Base-by-base conservation (phyloP, 2,113 vertebrate species). In the Nothobranchius furzeri region DNA sequence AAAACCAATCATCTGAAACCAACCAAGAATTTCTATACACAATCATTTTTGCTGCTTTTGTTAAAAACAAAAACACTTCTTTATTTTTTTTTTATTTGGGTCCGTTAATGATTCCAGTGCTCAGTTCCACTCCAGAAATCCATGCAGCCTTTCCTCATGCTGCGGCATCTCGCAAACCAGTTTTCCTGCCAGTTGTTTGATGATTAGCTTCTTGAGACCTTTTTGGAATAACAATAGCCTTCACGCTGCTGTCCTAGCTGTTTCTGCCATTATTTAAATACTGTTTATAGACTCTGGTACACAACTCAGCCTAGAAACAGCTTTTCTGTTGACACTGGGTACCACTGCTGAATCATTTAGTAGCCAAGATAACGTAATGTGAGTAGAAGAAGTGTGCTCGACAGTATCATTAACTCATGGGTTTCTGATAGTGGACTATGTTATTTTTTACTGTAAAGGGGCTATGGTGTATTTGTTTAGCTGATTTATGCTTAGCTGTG, bases 151-250 rank as follows among this genome's bases (percentile, higher is more conserved):
- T 24, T 51, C 43, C 15, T 60, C 12, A 56, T 46, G 60, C 25
- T 43, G 40, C 55, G 49, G 10, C 53, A 64, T 73, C 63, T 75
- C 42, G 68, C 53, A 45, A 60, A 13, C 59, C 63, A 46, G 25
- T 10, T 40, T 4, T 14, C 47, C 49, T 69, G 56, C 67, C 49
- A 75, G 66, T 46, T 67, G 52, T 65, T 17, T 47, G 68, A 64
- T 60, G 24, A 72, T 65, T 69, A 51, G 45, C 53, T 66, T 63
- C 53, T 53, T 50, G 53, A 65, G 36, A 83, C 37, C 25, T 47
- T 64, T 68, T 74, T 56, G 46, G 62, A 74, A 69, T 70, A 63
- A 73, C 63, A 66, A 79, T 47, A 65, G 35, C 20, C 51, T 60
- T 52, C 60, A 35, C 2, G 7, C 64, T 48, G 57, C 9, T 24